Conservation (phyloP, 2,888 invertebrate genomes). For the Elegia similella region DNA sequence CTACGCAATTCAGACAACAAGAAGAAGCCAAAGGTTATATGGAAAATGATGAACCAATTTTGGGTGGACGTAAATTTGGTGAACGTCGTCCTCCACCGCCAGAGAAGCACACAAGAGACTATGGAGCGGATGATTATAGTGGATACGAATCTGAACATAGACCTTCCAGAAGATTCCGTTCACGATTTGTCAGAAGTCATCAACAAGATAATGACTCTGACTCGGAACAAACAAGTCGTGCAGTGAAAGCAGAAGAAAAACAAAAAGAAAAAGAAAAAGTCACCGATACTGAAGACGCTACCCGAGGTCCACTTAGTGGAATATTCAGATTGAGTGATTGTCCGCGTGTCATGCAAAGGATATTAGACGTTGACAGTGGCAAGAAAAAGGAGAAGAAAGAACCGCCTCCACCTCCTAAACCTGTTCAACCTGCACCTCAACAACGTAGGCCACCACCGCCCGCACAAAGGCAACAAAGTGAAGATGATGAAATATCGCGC, state of each 20-base stretch:
- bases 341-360: conserved; percentile 92
- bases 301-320: conserved; percentile 92
- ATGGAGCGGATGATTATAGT: conserved; percentile 84
- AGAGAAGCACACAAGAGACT: conserved; percentile 80
- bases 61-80: conserved; percentile 90
- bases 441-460: conserved; percentile 81
- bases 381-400: conserved; percentile 90
- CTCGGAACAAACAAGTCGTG: conserved; percentile 83
- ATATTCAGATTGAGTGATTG: conserved; percentile 94
- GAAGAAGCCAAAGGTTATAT: conserved; percentile 86
- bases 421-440: conserved; percentile 81
- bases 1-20: conserved; percentile 93
- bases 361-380: conserved; percentile 89
- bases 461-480: conserved; percentile 90
- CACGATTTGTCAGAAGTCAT: conserved; percentile 85
- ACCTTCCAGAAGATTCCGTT: conserved; percentile 86
- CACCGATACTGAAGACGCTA: conserved; percentile 94
- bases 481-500: conserved; percentile 93
- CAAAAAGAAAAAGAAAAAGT: conserved; percentile 86
- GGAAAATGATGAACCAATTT: conserved; percentile 86
- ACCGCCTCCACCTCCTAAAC: conserved; percentile 76
- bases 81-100: conserved; percentile 83
- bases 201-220: conserved; percentile 90
- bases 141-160: conserved; percentile 85
- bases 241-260: conserved; percentile 85